A percentile compares a stretch with the other conserved stretches of the same genome.
Evolutionary conservation across 2,113 vertebrate species (phyloP).

Genomic region (Hiodon tergisus): DNA sequence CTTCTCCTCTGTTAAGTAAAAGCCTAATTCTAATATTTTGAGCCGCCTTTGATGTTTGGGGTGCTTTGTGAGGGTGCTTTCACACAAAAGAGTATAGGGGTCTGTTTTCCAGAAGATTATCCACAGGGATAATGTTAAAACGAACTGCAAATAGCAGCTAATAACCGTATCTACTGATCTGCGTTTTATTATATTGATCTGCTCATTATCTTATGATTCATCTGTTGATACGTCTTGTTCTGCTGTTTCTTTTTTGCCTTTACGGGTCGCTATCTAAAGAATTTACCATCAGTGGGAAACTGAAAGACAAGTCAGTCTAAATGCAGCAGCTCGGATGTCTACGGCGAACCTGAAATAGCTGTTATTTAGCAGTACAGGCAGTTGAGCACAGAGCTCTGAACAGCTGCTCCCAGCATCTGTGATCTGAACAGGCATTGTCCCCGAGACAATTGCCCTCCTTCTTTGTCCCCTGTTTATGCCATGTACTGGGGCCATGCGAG

Average conservation of each 20-base stretch:
- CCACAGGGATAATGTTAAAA: conserved; percentile 8
- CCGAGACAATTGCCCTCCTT: too few species aligned
- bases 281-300: too few species aligned
- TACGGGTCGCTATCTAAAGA: not conserved
- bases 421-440: too few species aligned
- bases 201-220: not conserved
- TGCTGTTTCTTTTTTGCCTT: not conserved
- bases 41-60: conserved; percentile 6
- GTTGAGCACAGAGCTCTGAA: too few species aligned
- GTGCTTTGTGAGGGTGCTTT: not conserved
- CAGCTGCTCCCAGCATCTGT: too few species aligned
- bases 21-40: not conserved
- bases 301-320: too few species aligned
- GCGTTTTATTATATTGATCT: conserved; percentile 15
- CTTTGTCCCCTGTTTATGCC: not conserved
- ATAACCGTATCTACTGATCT: conserved; percentile 11
- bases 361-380: too few species aligned
- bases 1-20: not conserved
- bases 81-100: not conserved
- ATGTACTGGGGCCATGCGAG: not conserved
- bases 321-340: too few species aligned
- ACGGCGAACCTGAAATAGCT: too few species aligned
- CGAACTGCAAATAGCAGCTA: conserved; percentile 20
- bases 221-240: too few species aligned
- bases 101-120: conserved; percentile 7